A percentile compares a stretch with the other conserved stretches of the same genome.
These are phyloP conservation scores for Ciconia maguari DNA, from an alignment of 2,113 vertebrate species.

Conservation along the genomic window DNA sequence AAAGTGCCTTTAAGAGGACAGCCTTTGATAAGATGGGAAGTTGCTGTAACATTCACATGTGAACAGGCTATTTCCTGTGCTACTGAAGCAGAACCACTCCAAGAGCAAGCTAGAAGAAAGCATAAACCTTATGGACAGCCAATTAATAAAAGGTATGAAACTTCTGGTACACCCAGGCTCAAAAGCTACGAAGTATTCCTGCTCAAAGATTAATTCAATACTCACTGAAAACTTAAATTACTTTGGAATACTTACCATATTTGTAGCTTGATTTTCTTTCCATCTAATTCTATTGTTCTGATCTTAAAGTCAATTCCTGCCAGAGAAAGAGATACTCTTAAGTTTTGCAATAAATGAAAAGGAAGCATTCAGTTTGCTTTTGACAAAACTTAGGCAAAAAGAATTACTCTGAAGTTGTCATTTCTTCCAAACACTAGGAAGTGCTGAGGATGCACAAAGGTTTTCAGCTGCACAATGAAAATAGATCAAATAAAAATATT, in stretches of 20 bases:
- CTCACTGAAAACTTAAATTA: neutral
- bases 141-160: neutral
- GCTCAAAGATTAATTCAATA: neutral
- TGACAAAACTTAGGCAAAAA: neutral
- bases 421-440: slow-evolving; percentile 53
- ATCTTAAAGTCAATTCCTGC: slow-evolving; percentile 99
- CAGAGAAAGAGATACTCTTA: slow-evolving; percentile 62
- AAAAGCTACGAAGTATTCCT: neutral
- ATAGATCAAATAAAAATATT: neutral
- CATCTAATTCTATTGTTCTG: slow-evolving; percentile 95
- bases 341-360: slow-evolving; percentile 40
- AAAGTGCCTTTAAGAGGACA: neutral
- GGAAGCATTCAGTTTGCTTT: neutral
- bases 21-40: neutral
- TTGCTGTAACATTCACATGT: neutral
- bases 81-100: neutral
- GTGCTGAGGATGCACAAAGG: slow-evolving; percentile 7
- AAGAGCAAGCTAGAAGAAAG: neutral
- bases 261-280: slow-evolving; percentile 97
- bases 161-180: neutral
- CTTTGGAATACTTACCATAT: slow-evolving; percentile 88
- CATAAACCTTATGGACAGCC: neutral
- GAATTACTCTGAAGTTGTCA: slow-evolving; percentile 29
- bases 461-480: neutral
- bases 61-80: neutral